Evolutionary conservation across 2,888 invertebrate genomes (phyloP), one percentile per base, ranked within the genome.

Genomic region (Amaurobius ferox): DNA sequence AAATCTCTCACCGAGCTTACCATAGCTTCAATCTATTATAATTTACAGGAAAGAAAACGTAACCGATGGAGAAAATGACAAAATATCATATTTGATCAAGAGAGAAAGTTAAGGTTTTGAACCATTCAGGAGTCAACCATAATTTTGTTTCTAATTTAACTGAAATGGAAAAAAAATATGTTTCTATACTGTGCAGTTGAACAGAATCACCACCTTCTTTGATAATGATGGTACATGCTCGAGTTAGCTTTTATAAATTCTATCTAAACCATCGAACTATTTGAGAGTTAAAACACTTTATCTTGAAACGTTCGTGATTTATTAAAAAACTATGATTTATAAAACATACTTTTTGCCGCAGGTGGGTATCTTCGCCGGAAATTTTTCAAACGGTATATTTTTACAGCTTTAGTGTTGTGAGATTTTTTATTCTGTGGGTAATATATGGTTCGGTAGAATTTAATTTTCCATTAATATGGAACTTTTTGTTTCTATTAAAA

Each of bases 141-240:
- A 40, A 29, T 11, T 39, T 1, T 40, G 26, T 28, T n/a, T 23
- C 26, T 5, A n/a, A n/a, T n/a, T n/a, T n/a, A n/a, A n/a, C n/a
- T n/a, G n/a, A n/a, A n/a, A n/a, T 16, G 7, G 7, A 64, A 71
- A 30, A 74, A 44, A 64, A 19, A 64, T 3, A 35, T 67, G 39
- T 29, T 32, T 1, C 55, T 55, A n/a, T 28, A 35, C 35, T 71
- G 48, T 13, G 71, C 11, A 23, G 35, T 19, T 40, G 71, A 72
- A 72, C 79, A 72, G 72, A 29, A 61, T 16, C 79, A 23, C 28
- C 64, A 79, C 72, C 72, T 61, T 71, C 66, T 79, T 79, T 79
- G 79, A 79, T 79, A 72, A 72, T n/a, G n/a, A n/a, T n/a, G n/a
- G n/a, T n/a, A n/a, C n/a, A n/a, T n/a, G n/a, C n/a, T n/a, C n/a